phyloP scores from a whole-genome alignment of 2,888 invertebrate genomes.

The Chirona hameri region DNA sequence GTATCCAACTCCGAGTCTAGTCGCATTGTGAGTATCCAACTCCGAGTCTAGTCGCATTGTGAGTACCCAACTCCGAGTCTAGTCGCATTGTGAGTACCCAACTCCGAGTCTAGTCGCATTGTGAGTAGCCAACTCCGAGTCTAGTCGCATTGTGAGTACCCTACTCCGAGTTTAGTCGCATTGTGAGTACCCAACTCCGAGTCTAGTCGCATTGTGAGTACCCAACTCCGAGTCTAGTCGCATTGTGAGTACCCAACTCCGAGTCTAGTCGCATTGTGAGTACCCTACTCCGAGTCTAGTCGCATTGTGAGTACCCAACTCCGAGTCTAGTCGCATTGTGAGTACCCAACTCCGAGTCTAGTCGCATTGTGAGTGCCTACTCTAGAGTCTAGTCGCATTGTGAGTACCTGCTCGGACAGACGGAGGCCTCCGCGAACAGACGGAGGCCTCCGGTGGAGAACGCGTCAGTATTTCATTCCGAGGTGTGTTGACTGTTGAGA shows the following conservation, averaged over 20 bases:
- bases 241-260: constrained; percentile 86
- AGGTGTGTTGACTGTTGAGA: no score
- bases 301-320: constrained; percentile 91
- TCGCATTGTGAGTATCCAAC: constrained; percentile 88
- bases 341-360: no score
- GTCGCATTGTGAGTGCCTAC: neutral
- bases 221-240: constrained; percentile 89
- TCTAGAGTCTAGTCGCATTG: constrained; percentile 82
- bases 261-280: constrained; percentile 93
- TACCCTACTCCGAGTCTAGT: constrained; percentile 88
- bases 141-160: constrained; percentile 69
- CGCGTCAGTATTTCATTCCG: no score
- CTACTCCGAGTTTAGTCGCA: constrained; percentile 4
- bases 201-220: no score
- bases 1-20: constrained; percentile 90
- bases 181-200: neutral
- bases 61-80: constrained; percentile 87
- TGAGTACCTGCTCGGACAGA: neutral
- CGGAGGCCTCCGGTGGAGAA: no score
- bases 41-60: constrained; percentile 91
- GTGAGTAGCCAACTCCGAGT: constrained; percentile 88
- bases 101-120: constrained; percentile 91
- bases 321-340: constrained; percentile 91
- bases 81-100: constrained; percentile 92
- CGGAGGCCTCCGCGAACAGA: no score